Conservation (phyloP, 92 coral and sea anemone genomes). For the Epizoanthus rinbou region DNA sequence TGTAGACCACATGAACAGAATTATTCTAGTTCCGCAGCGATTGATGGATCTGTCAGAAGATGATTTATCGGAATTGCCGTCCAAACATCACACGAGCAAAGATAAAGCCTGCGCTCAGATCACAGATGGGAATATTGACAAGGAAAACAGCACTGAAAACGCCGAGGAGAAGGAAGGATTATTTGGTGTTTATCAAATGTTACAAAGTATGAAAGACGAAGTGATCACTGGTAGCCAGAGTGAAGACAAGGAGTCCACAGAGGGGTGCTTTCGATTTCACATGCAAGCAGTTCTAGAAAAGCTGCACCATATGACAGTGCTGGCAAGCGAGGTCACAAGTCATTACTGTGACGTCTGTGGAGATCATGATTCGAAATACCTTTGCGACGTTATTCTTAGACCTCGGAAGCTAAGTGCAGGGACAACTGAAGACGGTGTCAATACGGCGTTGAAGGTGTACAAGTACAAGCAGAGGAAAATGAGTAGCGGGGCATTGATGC, state of each 20-base stretch:
- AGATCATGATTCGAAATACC: background rate
- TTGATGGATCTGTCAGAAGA: slow-evolving; percentile 55
- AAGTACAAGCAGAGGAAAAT: no score
- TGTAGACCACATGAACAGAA: slow-evolving; percentile 55
- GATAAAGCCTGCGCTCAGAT: slow-evolving; percentile 2
- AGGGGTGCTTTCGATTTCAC: slow-evolving; percentile 15
- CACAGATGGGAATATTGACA: background rate
- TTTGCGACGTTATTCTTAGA: no score
- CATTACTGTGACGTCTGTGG: slow-evolving; percentile 33
- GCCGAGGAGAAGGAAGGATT: slow-evolving; percentile 6
- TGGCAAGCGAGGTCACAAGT: slow-evolving; percentile 23
- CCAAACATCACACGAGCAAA: slow-evolving; percentile 8
- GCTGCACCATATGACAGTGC: slow-evolving; percentile 18
- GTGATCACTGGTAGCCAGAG: slow-evolving; percentile 29
- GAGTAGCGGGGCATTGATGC: no score
- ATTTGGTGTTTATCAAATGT: slow-evolving; percentile 29
- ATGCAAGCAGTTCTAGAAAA: slow-evolving; percentile 28
- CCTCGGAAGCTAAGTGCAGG: no score
- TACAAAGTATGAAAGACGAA: slow-evolving; percentile 33
- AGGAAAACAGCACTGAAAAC: background rate
- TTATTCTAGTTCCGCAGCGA: slow-evolving; percentile 61
- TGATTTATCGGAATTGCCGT: background rate
- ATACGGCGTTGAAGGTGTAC: no score
- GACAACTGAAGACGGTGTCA: no score
- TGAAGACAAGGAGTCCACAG: slow-evolving; percentile 15